A percentile compares a stretch with the other conserved stretches of the same genome.
Conservation (phyloP, 2,113 vertebrate genomes). For the Loxodonta africana region DNA sequence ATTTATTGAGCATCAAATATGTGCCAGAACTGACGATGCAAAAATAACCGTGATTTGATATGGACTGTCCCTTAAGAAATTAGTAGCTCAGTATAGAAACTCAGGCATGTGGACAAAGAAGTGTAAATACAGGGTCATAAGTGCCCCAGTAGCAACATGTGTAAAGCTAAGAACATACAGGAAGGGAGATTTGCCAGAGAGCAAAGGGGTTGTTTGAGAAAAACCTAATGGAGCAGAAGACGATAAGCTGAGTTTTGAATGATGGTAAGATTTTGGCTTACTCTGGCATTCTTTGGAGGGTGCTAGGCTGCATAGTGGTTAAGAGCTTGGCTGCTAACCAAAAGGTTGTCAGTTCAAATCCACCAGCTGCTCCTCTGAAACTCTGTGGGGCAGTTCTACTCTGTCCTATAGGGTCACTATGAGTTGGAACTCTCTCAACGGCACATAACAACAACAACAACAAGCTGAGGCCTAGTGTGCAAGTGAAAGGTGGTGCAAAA, state of each 20-base stretch:
- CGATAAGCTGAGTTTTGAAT: neutral
- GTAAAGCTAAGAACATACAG: neutral
- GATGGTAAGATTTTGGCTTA: neutral
- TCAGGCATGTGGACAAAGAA: neutral
- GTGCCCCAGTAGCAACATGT: no score
- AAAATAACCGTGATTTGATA: neutral
- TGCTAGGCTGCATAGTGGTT: neutral
- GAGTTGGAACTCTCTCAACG: no score
- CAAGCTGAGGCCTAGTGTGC: neutral
- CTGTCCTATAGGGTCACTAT: no score
- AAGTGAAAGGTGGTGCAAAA: neutral
- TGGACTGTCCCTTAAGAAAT: neutral
- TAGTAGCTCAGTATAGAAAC: slow-evolving; percentile 10
- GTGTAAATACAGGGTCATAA: neutral
- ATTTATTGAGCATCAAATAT: neutral
- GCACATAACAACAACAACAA: no score
- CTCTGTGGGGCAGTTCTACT: no score
- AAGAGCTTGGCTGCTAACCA: no score
- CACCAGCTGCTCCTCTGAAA: no score
- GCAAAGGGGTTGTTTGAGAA: neutral
- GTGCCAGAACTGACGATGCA: neutral
- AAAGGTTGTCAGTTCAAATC: no score
- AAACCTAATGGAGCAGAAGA: neutral
- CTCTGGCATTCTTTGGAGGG: neutral
- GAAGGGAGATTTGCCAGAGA: neutral